These are phyloP conservation scores for Iguana delicatissima DNA, from an alignment of 2,797 vertebrate genomes.

Conservation along the genomic window DNA sequence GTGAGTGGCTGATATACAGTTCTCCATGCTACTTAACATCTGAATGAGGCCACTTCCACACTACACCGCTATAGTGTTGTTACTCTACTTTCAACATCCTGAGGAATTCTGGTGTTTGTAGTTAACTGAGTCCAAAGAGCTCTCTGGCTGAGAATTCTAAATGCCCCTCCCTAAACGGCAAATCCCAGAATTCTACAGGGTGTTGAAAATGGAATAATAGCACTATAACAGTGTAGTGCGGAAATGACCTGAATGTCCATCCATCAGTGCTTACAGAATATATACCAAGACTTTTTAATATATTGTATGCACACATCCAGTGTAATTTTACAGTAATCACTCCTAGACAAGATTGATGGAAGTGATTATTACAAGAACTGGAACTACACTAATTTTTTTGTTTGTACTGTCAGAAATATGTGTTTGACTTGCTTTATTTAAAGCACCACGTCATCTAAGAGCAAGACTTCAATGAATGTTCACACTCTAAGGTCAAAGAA, in stretches of 20 bases:
- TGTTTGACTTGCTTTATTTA: background rate
- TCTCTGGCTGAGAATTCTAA: too few species aligned
- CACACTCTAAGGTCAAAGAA: slow-evolving; percentile 15
- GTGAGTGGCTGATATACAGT: background rate
- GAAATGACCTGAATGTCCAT: too few species aligned
- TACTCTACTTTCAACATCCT: too few species aligned
- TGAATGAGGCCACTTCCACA: background rate
- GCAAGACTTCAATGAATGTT: slow-evolving; percentile 3
- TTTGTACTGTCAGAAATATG: background rate
- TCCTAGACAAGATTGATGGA: background rate
- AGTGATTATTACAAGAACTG: background rate
- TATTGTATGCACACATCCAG: too few species aligned
- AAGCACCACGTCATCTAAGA: background rate
- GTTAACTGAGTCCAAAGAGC: too few species aligned
- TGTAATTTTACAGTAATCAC: background rate
- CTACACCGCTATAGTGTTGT: too few species aligned
- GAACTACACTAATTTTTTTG: background rate
- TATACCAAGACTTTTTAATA: background rate
- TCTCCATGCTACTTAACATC: background rate
- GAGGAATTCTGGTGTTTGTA: too few species aligned
- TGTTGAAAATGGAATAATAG: too few species aligned
- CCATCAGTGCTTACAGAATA: background rate
- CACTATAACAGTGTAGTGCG: too few species aligned
- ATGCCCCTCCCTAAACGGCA: too few species aligned
- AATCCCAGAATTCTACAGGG: too few species aligned